Percentiles rank a stretch among this genome's conserved stretches.
Evolutionary conservation across 2,888 invertebrate species (phyloP).

Genomic region (Sarcophaga rosellei): DNA sequence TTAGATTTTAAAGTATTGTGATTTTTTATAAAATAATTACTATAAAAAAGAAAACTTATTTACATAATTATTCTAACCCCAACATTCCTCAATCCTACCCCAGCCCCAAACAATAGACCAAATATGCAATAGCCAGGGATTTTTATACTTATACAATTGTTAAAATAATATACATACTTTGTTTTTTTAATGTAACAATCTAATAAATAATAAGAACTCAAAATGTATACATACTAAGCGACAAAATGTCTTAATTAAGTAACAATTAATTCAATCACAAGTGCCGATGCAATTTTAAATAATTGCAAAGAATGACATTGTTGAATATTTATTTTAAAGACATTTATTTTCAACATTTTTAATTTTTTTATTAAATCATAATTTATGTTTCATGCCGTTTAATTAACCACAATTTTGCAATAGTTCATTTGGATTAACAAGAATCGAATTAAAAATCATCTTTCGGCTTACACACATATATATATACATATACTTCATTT

Average conservation of each 20-base stretch:
- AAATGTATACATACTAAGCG: slow-evolving; percentile 23
- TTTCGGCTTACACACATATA: slow-evolving; percentile 73
- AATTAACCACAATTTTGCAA: slow-evolving; percentile 66
- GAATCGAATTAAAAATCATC: slow-evolving; percentile 50
- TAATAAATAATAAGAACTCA: slow-evolving; percentile 13
- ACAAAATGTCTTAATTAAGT: background rate
- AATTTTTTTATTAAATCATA: slow-evolving; percentile 19
- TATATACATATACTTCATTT: slow-evolving; percentile 50
- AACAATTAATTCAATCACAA: slow-evolving; percentile 73
- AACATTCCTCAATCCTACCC: slow-evolving; percentile 65
- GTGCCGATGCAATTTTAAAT: slow-evolving; percentile 71
- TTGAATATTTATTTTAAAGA: slow-evolving; percentile 25
- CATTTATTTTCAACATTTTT: background rate
- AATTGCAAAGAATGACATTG: slow-evolving; percentile 21
- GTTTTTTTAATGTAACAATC: slow-evolving; percentile 42
- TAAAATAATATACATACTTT: slow-evolving; percentile 60
- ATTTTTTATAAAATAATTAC: slow-evolving; percentile 73
- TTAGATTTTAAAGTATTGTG: slow-evolving; percentile 72
- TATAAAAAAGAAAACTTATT: slow-evolving; percentile 75
- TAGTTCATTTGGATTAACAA: slow-evolving; percentile 73
- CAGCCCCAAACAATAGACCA: slow-evolving; percentile 80
- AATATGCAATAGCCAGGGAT: slow-evolving; percentile 80
- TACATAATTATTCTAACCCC: slow-evolving; percentile 75
- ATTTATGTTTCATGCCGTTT: background rate
- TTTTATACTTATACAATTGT: slow-evolving; percentile 70